Conservation (phyloP, 2,797 vertebrate genomes). For the Scolopax bukidnonensis region DNA sequence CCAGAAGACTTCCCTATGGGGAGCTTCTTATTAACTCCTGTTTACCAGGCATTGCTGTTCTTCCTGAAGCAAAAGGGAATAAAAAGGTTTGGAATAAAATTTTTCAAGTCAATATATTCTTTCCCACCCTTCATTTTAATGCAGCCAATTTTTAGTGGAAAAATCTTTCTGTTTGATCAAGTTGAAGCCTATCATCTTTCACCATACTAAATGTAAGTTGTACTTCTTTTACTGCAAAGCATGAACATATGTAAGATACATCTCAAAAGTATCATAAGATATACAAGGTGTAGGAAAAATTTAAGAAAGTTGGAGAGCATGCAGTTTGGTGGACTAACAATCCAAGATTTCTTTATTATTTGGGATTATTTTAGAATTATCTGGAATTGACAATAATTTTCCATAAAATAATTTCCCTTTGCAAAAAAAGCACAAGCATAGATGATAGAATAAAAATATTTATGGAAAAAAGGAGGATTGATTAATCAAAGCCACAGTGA, state of each 20-base stretch:
- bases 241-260: background rate
- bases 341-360: background rate
- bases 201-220: background rate
- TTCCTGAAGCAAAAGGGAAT: background rate
- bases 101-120: background rate
- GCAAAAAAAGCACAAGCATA: background rate
- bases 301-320: background rate
- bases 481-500: background rate
- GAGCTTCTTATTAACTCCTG: background rate
- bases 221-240: background rate
- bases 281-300: background rate
- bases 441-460: background rate
- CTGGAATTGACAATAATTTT: background rate
- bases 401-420: background rate
- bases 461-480: background rate
- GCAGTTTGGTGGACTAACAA: background rate
- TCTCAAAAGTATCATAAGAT: background rate
- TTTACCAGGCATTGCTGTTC: background rate
- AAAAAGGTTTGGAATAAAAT: background rate
- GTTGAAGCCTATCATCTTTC: background rate
- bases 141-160: background rate
- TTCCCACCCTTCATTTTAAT: background rate
- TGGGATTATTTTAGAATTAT: background rate
- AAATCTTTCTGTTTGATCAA: background rate
- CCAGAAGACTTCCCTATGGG: rapidly evolving